These are phyloP conservation scores for Stercorarius parasiticus DNA, from an alignment of 2,113 vertebrate genomes.

Conservation along the genomic window DNA sequence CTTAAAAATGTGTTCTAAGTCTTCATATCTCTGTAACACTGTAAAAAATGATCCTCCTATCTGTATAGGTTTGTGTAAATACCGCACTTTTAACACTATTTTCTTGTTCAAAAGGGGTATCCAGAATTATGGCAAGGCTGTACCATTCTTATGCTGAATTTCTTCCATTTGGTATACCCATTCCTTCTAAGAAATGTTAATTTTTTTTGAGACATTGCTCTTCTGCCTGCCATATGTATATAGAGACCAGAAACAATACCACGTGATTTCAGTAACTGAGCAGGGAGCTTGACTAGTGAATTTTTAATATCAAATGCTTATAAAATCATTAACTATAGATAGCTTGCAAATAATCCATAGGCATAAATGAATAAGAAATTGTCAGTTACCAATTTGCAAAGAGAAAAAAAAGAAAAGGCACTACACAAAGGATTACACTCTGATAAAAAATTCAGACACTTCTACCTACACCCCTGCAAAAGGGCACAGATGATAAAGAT, in stretches of 20 bases:
- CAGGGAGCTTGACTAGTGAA: background rate
- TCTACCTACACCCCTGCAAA: background rate
- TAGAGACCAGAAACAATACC: background rate
- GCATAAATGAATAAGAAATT: background rate
- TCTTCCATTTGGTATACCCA: background rate
- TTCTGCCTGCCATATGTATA: background rate
- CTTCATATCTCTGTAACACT: background rate
- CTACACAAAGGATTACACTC: background rate
- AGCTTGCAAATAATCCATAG: background rate
- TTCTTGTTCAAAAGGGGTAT: background rate
- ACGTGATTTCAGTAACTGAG: background rate
- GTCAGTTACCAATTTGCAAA: background rate
- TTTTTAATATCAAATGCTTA: background rate
- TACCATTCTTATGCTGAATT: background rate
- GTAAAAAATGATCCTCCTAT: accelerated
- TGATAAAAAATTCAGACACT: background rate
- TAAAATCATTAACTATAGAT: background rate
- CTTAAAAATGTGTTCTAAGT: background rate
- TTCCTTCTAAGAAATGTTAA: background rate
- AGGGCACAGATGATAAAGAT: background rate
- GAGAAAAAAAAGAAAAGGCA: too few relatives aligned
- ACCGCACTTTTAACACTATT: background rate
- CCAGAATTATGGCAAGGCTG: background rate
- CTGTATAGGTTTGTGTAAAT: background rate
- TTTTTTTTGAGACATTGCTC: background rate